A percentile compares a stretch with the other conserved stretches of the same genome.
Conservation (phyloP, 2,888 invertebrate genomes). For the Dryobotodes eremita region DNA sequence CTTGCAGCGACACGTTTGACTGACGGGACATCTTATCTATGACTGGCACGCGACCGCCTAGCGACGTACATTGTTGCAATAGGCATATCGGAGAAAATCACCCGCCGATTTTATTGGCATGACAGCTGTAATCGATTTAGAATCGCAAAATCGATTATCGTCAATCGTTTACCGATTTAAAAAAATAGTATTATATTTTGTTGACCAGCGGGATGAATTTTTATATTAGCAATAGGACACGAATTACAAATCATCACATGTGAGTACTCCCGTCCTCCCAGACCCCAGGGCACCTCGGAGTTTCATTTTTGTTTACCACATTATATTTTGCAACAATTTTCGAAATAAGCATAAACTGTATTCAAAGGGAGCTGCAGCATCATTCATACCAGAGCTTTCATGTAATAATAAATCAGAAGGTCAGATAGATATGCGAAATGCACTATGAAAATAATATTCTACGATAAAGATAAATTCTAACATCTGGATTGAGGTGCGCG, state of each 20-base stretch:
- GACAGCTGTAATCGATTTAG: slow-evolving; percentile 42
- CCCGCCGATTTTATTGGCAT: slow-evolving; percentile 43
- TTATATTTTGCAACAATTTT: too few relatives aligned
- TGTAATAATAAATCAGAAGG: slow-evolving; percentile 20
- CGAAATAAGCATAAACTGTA: background rate
- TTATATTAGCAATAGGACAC: background rate
- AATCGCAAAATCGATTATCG: slow-evolving; percentile 34
- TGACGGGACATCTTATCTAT: slow-evolving; percentile 63
- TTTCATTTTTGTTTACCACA: too few relatives aligned
- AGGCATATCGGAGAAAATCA: slow-evolving; percentile 38
- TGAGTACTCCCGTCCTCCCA: too few relatives aligned
- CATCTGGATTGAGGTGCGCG: slow-evolving; percentile 30
- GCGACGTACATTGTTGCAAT: slow-evolving; percentile 21
- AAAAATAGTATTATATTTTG: background rate
- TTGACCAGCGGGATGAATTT: background rate
- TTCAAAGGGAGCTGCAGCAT: background rate
- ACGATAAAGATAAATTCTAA: slow-evolving; percentile 35
- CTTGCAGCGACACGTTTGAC: slow-evolving; percentile 53
- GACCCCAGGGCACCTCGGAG: too few relatives aligned
- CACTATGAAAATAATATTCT: slow-evolving; percentile 18
- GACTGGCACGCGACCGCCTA: slow-evolving; percentile 55
- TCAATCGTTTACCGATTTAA: background rate
- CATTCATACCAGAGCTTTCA: slow-evolving; percentile 3
- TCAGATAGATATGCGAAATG: slow-evolving; percentile 36
- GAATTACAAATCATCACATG: background rate